A percentile compares a stretch with the other conserved stretches of the same genome.
These are phyloP conservation scores for Cephus pulcher DNA, from an alignment of 2,888 invertebrate genomes.

Conservation along the genomic window DNA sequence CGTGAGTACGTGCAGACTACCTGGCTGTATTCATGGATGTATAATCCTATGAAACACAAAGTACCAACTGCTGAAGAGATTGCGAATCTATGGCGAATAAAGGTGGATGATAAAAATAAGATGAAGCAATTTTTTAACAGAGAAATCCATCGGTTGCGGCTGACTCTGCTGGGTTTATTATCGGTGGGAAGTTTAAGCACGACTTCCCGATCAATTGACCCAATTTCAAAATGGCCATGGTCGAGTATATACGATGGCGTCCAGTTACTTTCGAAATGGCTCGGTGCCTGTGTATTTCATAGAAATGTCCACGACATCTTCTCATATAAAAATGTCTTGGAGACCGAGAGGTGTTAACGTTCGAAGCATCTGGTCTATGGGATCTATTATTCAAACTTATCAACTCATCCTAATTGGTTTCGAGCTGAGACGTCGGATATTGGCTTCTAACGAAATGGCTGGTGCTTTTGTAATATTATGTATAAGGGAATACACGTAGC, in stretches of 20 bases:
- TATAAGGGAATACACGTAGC: neutral
- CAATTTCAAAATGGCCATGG: neutral
- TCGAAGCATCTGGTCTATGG: neutral
- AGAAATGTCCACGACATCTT: neutral
- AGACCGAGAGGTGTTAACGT: neutral
- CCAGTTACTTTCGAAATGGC: neutral
- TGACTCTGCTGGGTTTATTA: neutral
- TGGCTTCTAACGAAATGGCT: neutral
- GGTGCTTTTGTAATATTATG: neutral
- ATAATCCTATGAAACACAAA: neutral
- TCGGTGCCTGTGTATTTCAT: neutral
- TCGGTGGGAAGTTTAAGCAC: neutral
- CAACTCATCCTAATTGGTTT: neutral
- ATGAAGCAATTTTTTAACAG: neutral
- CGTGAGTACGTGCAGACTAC: neutral
- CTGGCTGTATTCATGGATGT: neutral
- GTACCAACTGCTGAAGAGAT: neutral
- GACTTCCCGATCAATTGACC: neutral
- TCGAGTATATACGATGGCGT: neutral
- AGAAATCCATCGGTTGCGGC: neutral
- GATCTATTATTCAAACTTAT: neutral
- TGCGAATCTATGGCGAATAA: neutral
- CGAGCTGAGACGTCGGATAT: neutral
- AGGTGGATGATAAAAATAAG: neutral
- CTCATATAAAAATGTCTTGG: neutral